phyloP scores from a whole-genome alignment of 2,113 vertebrate genomes.

The Empidonax alnorum region DNA sequence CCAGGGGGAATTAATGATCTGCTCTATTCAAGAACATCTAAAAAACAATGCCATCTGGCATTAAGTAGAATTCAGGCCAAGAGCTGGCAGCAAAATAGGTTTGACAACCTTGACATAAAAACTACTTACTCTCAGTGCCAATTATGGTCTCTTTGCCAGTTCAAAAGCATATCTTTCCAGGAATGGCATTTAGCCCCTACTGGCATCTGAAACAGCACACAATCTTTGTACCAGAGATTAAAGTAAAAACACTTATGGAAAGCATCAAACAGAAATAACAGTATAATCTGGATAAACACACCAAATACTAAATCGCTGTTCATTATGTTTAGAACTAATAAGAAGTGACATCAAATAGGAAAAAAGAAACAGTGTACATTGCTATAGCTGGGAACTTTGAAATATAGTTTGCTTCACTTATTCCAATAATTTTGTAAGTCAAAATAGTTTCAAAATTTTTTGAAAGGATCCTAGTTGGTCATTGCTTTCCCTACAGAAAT shows the following conservation, averaged over 20 bases:
- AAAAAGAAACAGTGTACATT: background rate
- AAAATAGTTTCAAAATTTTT: background rate
- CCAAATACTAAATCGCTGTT: background rate
- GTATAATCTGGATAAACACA: background rate
- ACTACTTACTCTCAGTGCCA: slow-evolving; percentile 35
- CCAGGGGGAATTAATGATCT: slow-evolving; percentile 32
- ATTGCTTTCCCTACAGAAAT: background rate
- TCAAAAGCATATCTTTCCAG: slow-evolving; percentile 52
- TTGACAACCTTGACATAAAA: slow-evolving; percentile 64
- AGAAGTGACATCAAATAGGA: background rate
- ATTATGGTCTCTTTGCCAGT: slow-evolving; percentile 25
- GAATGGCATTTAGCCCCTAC: slow-evolving; percentile 3
- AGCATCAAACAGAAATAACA: background rate
- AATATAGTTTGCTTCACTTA: background rate
- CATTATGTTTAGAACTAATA: background rate
- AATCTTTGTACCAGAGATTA: background rate
- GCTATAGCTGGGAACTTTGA: background rate
- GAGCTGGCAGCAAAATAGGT: slow-evolving; percentile 30
- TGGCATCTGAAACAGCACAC: background rate
- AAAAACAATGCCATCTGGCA: slow-evolving; percentile 68
- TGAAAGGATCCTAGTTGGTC: background rate
- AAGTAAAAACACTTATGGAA: slow-evolving; percentile 4
- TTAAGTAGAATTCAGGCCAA: slow-evolving; percentile 59
- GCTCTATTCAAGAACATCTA: slow-evolving; percentile 43
- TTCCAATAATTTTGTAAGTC: background rate